Conservation (phyloP, 1,140 invertebrate species). For the Penaeus chinensis region DNA sequence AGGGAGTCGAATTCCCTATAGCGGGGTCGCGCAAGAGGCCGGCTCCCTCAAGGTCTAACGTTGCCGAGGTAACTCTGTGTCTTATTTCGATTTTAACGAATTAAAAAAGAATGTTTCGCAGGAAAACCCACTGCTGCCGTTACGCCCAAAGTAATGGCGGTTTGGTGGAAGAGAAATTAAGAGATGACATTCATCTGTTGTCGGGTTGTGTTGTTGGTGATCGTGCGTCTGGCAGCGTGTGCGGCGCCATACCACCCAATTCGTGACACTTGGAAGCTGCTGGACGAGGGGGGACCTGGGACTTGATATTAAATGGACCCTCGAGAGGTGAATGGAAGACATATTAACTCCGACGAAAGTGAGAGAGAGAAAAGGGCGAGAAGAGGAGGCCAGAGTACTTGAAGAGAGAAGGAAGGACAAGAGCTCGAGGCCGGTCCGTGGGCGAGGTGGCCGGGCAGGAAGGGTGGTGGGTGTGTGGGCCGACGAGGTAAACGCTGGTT, state of each 20-base stretch:
- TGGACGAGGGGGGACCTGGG: neutral
- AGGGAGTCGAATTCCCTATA: too few relatives aligned
- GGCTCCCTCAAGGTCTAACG: too few relatives aligned
- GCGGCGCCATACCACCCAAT: neutral
- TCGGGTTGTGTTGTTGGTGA: neutral
- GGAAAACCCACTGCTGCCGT: too few relatives aligned
- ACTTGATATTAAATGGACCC: neutral
- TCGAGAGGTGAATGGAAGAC: neutral
- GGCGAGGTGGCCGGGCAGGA: neutral
- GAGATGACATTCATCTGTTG: neutral
- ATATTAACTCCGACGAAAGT: neutral
- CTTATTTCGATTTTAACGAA: too few relatives aligned
- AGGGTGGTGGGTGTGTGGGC: slow-evolving; percentile 19
- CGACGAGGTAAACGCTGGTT: neutral
- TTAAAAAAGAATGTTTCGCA: too few relatives aligned
- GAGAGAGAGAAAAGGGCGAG: neutral
- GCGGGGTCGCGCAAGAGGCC: too few relatives aligned
- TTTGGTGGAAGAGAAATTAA: too few relatives aligned
- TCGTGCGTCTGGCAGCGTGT: slow-evolving; percentile 39
- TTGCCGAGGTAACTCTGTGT: too few relatives aligned
- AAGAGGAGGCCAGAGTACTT: neutral
- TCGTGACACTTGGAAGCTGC: slow-evolving; percentile 19
- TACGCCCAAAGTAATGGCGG: too few relatives aligned
- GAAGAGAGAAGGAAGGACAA: neutral
- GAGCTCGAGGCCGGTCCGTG: slow-evolving; percentile 1